Base-by-base conservation (phyloP, 1,140 invertebrate species). In the Choristoneura fumiferana region DNA sequence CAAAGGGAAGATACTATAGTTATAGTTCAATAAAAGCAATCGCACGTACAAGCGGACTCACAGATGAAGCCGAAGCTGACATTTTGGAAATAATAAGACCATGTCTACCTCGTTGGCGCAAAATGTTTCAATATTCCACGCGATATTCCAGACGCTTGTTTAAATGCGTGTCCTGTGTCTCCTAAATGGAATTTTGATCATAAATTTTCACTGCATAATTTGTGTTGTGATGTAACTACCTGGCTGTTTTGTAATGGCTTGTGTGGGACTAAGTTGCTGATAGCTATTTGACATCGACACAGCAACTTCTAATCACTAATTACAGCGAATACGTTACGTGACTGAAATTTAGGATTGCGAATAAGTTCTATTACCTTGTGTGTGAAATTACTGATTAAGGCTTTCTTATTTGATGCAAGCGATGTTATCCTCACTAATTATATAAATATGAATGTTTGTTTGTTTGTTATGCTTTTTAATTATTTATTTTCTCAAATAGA, bases 171-270 rank as follows among this genome's bases (percentile, higher is more conserved):
- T 49, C 43, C 43, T 37, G 34, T 12, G 53, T 36, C 53, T 1
- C 40, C 54, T 57, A 58, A 71, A 65, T 65, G 57, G 60, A 65
- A 65, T 68, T 71, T 65, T 65, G 52, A 59, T 63, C 60, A 65
- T 40, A 57, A 33, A 45, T 45, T 45, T 59, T 45, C 57, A 49
- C 59, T 54, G 57, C n/a, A 49, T 49, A 13, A 49, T 29, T 49
- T 10, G 12, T 4, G 22, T 49, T 49, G 17, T n/a, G n/a, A n/a
- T 49, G 9, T 17, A n/a, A 29, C 18, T 12, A 49, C 17, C 8
- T 45, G 40, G 8, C 8, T 22, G 22, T 29, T 29, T 29, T 29
- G 10, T 12, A 18, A 1, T 22, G 22, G 22, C 2, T 22, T 49
- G n/a, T 29, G 22, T 49, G 18, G 18, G 43, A 49, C 17, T 49